Conservation (phyloP, 37 sponge, comb jelly and placozoan species). For the Spongia lamella region DNA sequence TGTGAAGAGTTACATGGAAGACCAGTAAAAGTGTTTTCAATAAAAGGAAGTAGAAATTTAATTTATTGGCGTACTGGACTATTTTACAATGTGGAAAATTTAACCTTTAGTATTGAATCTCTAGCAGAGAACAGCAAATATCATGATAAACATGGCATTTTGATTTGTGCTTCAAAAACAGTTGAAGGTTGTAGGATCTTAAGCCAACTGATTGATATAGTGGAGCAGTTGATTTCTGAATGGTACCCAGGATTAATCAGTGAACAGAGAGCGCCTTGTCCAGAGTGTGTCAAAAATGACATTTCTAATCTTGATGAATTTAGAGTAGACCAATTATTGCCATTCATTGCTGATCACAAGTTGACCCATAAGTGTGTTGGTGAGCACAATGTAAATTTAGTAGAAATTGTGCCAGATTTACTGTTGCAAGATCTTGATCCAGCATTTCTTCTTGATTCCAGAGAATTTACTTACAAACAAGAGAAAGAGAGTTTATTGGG, state of each 20-base stretch:
- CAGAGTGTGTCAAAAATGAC: not conserved
- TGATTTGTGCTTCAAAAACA: not conserved
- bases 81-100: too few relatives aligned
- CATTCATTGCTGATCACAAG: not conserved
- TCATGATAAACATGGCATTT: slow-evolving; percentile 6
- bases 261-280: slow-evolving; percentile 11
- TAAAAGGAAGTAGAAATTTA: too few relatives aligned
- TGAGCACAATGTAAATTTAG: not conserved
- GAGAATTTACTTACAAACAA: not conserved
- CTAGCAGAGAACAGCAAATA: too few relatives aligned
- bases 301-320: not conserved
- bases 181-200: slow-evolving; percentile 12
- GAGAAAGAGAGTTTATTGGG: not conserved
- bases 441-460: not conserved
- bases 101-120: too few relatives aligned
- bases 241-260: slow-evolving; percentile 35
- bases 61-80: too few relatives aligned
- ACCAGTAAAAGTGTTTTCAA: too few relatives aligned
- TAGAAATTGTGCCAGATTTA: slow-evolving; percentile 43
- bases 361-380: not conserved
- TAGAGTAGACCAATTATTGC: not conserved
- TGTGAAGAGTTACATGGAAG: too few relatives aligned
- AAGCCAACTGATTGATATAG: slow-evolving; percentile 28
- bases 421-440: slow-evolving; percentile 20
- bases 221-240: slow-evolving; percentile 9